phyloP scores from a whole-genome alignment of 2,113 vertebrate species.

The Tragelaphus buxtoni region DNA sequence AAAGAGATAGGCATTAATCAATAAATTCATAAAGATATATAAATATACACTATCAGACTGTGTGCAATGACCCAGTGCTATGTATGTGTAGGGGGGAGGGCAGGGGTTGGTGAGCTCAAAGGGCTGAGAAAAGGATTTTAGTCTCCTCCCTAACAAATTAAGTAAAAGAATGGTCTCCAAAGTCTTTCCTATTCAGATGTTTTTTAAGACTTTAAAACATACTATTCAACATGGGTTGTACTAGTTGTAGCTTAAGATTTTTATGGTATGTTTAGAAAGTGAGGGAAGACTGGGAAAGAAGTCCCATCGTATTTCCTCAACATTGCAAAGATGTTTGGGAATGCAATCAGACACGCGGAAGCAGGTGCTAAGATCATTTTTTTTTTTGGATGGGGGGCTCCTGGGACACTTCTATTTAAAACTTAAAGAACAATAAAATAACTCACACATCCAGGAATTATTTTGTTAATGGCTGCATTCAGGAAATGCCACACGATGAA shows the following conservation, averaged over 20 bases:
- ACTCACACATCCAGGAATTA: constrained; percentile 28
- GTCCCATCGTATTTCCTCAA: background rate
- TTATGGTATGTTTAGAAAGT: background rate
- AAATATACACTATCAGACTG: background rate
- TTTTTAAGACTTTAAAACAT: background rate
- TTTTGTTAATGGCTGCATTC: background rate
- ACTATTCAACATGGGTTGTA: background rate
- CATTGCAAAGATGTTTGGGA: background rate
- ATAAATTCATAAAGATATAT: background rate
- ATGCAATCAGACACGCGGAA: background rate
- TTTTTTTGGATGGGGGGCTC: accelerated
- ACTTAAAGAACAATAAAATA: background rate
- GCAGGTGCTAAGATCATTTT: background rate
- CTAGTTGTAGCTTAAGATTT: background rate
- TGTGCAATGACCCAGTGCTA: background rate
- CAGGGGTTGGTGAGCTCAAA: background rate
- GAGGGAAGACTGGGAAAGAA: background rate
- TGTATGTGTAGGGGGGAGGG: too few relatives aligned
- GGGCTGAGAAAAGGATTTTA: background rate
- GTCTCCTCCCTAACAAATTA: background rate
- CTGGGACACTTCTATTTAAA: background rate
- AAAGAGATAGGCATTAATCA: background rate
- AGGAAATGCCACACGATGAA: background rate
- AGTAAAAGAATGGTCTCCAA: background rate
- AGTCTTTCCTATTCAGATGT: background rate